Evolutionary conservation across 92 coral and sea anemone genomes (phyloP).

Genomic region (Siderastrea radians): DNA sequence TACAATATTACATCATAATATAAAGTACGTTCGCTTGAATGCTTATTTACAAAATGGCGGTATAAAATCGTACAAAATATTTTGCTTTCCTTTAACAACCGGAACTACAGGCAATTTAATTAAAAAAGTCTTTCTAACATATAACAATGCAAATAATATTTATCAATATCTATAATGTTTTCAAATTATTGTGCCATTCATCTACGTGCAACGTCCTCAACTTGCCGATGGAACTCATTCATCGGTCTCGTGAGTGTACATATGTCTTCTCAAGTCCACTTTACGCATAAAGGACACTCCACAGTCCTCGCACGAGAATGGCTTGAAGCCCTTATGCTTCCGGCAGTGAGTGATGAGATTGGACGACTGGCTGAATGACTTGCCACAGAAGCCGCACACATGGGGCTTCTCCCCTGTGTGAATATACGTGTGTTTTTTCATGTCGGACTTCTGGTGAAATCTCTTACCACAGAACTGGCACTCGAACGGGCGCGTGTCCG

Average conservation of each 20-base stretch:
- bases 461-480: slow-evolving; percentile 93
- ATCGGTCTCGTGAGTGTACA: slow-evolving; percentile 73
- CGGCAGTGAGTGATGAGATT: slow-evolving; percentile 97
- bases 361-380: slow-evolving; percentile 99
- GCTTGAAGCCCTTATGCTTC: slow-evolving; percentile 94
- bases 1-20: too few species aligned
- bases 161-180: too few species aligned
- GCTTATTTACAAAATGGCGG: too few species aligned
- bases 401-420: slow-evolving; percentile 99
- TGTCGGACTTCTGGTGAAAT: slow-evolving; percentile 97
- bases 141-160: too few species aligned
- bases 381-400: slow-evolving; percentile 91
- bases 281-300: slow-evolving; percentile 90
- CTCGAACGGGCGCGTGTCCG: slow-evolving; percentile 99
- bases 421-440: slow-evolving; percentile 96
- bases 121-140: too few species aligned
- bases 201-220: too few species aligned
- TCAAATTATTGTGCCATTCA: too few species aligned
- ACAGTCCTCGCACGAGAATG: slow-evolving; percentile 91
- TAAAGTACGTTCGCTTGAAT: too few species aligned
- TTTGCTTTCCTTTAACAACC: too few species aligned
- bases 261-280: slow-evolving; percentile 90
- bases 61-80: too few species aligned
- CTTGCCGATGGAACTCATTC: not conserved
- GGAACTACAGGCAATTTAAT: too few species aligned